Base-by-base conservation (phyloP, 2,797 vertebrate species). In the Buphagus erythrorhynchus region DNA sequence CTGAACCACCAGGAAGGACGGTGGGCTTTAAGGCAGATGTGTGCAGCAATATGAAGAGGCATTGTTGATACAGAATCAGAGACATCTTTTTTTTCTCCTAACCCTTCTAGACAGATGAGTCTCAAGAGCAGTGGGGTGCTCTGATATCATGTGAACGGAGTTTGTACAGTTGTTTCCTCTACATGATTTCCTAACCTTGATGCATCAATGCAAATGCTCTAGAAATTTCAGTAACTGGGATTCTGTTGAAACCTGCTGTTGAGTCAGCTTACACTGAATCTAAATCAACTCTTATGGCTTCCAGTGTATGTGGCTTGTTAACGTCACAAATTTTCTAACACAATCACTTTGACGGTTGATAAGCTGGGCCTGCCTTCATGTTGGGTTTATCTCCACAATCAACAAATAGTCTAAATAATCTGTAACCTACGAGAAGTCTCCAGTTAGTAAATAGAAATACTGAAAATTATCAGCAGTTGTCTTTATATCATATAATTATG, bases 141-240 rank as follows among this genome's bases (percentile, higher is more conserved):
- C 17, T 83, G 88, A 91, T 69, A 75, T 81, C 79, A 95, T 95
- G 76, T 51, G 58, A 86, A 88, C 0, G 0, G 72, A 72, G 66
- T 83, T 80, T 66, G 66, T 62, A 68, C 75, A 84, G 49, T 94
- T 93, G 54, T 81, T 93, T 93, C 72, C 58, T 89, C 68, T 28
- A 48, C 28, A 28, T 21, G 69, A 75, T 71, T 80, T 94, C 68
- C 55, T 67, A 77, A n/a, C 63, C 57, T 79, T 68, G 54, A 58
- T 36, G 31, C 13, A 89, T 42, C 48, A 48, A n/a, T 35, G 54
- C 0, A 16, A 65, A 77, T 33, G 45, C 29, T 75, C 46, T 36
- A 93, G 61, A 91, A 74, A 90, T 43, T 83, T 86, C 65, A 91
- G 61, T 31, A 59, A 35, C 45, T 40, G 65, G 35, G 45, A 68